Percentiles rank a stretch among this genome's conserved stretches.
Conservation (phyloP, 2,888 invertebrate genomes). For the Morpho helenor region DNA sequence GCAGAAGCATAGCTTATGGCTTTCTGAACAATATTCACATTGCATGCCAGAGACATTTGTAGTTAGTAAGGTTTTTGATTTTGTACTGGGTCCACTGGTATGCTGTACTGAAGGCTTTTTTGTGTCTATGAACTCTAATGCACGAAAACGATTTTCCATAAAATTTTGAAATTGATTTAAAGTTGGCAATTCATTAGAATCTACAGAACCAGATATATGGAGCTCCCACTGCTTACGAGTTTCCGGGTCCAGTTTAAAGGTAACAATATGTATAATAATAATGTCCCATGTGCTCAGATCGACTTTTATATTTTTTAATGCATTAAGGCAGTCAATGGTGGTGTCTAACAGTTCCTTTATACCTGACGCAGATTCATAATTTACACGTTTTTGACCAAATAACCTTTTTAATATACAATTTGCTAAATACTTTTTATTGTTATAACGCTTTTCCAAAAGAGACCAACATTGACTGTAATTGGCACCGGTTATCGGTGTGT, state of each 20-base stretch:
- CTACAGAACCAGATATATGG: conserved; percentile 20
- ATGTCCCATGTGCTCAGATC: conserved; percentile 18
- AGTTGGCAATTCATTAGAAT: conserved; percentile 23
- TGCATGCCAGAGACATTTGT: neutral
- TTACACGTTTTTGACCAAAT: too few species aligned
- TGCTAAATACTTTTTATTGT: too few species aligned
- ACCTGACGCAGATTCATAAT: too few species aligned
- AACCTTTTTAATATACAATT: too few species aligned
- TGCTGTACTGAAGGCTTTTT: neutral
- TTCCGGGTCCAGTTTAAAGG: too few species aligned
- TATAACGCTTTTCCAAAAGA: too few species aligned
- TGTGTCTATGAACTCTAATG: conserved; percentile 11
- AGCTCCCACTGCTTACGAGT: too few species aligned
- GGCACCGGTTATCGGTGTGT: too few species aligned
- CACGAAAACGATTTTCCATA: conserved; percentile 10
- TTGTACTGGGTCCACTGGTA: neutral
- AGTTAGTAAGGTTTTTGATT: neutral
- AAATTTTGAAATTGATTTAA: conserved; percentile 13
- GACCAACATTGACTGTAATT: too few species aligned
- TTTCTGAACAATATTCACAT: conserved; percentile 5
- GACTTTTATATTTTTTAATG: conserved; percentile 15
- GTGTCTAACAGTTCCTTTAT: too few species aligned
- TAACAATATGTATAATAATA: too few species aligned
- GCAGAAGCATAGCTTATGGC: conserved; percentile 12
- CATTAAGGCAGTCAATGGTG: too few species aligned